Conservation (phyloP, 2,113 vertebrate species). For the Heterotis niloticus region DNA sequence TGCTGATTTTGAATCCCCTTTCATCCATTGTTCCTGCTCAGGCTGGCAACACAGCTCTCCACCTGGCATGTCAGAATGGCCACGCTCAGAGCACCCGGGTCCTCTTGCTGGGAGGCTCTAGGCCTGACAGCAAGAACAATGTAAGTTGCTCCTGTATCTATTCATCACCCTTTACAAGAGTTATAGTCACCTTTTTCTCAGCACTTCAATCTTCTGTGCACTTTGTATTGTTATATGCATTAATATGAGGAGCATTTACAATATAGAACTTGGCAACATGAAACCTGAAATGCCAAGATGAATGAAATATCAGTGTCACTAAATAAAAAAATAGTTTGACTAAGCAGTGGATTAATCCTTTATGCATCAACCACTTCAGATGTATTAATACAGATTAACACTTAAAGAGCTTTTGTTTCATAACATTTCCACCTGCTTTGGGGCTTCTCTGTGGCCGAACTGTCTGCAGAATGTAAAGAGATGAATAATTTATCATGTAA, state of each 20-base stretch:
- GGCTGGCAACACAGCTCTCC: slow-evolving; percentile 91
- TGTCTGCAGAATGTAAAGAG: too few species aligned
- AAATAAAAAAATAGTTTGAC: too few species aligned
- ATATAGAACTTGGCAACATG: neutral
- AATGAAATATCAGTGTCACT: too few species aligned
- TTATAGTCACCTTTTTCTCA: neutral
- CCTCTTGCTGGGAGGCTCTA: slow-evolving; percentile 84
- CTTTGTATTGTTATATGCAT: neutral
- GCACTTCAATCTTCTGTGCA: neutral
- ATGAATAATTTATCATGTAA: too few species aligned
- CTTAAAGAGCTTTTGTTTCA: too few species aligned
- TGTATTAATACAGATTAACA: too few species aligned
- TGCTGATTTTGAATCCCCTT: slow-evolving; percentile 9
- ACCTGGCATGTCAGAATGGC: slow-evolving; percentile 94
- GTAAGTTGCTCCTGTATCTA: slow-evolving; percentile 56
- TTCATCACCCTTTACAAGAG: neutral
- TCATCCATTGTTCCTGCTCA: slow-evolving; percentile 56
- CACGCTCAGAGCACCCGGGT: slow-evolving; percentile 84
- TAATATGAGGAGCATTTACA: neutral
- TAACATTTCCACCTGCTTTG: too few species aligned
- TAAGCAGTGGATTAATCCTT: too few species aligned
- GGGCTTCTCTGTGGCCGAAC: too few species aligned
- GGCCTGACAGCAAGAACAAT: slow-evolving; percentile 85
- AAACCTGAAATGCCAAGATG: neutral
- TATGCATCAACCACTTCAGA: too few species aligned